phyloP scores from a whole-genome alignment of 64 coral and sea anemone genomes.

The Porites australiensis region DNA sequence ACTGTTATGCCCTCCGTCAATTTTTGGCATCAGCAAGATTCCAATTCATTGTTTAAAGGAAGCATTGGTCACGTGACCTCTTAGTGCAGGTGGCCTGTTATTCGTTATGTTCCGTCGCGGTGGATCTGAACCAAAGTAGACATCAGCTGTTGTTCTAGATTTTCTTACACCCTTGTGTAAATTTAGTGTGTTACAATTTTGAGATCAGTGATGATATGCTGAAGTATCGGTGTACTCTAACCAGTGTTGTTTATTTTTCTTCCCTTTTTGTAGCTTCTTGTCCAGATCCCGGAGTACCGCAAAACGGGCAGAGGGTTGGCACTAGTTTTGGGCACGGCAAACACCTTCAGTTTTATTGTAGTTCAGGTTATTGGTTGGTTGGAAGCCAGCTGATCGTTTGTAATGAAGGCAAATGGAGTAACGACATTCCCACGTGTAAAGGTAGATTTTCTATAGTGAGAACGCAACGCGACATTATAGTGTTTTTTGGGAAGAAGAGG shows the following conservation, averaged over 20 bases:
- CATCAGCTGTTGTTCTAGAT: no score
- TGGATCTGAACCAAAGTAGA: no score
- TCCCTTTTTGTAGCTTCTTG: slow-evolving; percentile 14
- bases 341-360: not conserved
- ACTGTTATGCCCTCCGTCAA: no score
- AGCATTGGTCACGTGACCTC: no score
- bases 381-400: slow-evolving; percentile 33
- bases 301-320: slow-evolving; percentile 17
- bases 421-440: slow-evolving; percentile 22
- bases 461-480: no score
- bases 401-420: slow-evolving; percentile 20
- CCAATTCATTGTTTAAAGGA: no score
- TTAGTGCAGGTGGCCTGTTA: no score
- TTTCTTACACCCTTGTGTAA: no score
- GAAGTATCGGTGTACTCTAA: not conserved
- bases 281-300: slow-evolving; percentile 55
- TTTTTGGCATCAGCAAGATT: not conserved
- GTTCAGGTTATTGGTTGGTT: slow-evolving; percentile 4
- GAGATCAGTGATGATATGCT: no score
- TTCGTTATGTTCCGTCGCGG: not conserved
- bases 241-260: not conserved
- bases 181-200: no score
- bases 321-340: not conserved
- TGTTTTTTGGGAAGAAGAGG: no score
- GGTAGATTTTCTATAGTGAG: not conserved